Evolutionary conservation across 2,113 vertebrate species (phyloP), one percentile per base, ranked within the genome.

Genomic region (Sapayoa aenigma): DNA sequence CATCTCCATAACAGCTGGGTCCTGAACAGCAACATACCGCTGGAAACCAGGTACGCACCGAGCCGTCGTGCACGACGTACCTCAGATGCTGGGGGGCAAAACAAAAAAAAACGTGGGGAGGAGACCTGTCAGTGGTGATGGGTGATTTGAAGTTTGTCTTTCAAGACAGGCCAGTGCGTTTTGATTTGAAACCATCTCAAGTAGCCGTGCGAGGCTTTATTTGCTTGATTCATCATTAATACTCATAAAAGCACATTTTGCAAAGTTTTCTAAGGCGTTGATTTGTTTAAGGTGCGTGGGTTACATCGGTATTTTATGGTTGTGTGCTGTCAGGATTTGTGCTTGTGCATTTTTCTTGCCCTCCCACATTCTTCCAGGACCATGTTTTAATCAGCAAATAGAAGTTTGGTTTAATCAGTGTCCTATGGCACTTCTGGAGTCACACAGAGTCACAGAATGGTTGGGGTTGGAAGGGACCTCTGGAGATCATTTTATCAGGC

Each of bases 1-100:
- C 99, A 99, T 92, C 98, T 99, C 84, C 99, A 99, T 91, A 99
- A 99, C 98, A 99, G 98, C 98, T 99, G 99, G 99, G 99, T 99
- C 84, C 96, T 99, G 90, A 99, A 99, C 97, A 99, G 99, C 97
- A 99, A 99, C 98, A 99, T 99, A 47, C 99, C 99, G 0, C 96
- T 99, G 95, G 99, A 99, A 97, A 99, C 99, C 98, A 99, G 99
- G 99, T 99, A 97, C n/a, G 89, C 96, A 28, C 9, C 53, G 47
- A 60, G 39, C 28, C 9, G 11, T 5, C 17, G 20, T 11, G 30
- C 28, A 4, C 81, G 8, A 11, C 12, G 0, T 4, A 10, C 4
- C 66, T 22, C 31, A 8, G 11, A 5, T 17, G 5, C 25, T 3
- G 6, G 12, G 53, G 3, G 4, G 3, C 11, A 44, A 28, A 9